Percentiles rank a stretch among this genome's conserved stretches.
Evolutionary conservation across 2,113 vertebrate genomes (phyloP).

Genomic region (Pedetes capensis): DNA sequence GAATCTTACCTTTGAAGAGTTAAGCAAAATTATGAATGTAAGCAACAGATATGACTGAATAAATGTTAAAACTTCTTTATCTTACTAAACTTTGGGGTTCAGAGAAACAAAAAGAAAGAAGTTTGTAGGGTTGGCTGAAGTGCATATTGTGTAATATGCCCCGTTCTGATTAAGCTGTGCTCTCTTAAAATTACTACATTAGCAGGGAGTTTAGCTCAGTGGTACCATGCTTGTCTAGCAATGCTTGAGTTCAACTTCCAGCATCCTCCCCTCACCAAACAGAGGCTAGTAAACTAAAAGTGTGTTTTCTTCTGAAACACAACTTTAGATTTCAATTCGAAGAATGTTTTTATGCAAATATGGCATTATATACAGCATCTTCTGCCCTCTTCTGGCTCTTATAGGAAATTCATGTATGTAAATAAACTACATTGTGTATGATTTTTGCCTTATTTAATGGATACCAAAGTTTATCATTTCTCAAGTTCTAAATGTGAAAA

Average conservation of each 20-base stretch:
- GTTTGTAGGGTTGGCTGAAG: not conserved
- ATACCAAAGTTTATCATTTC: not conserved
- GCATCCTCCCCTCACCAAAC: too few relatives aligned
- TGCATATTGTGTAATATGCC: not conserved
- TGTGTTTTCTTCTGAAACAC: conserved; percentile 16
- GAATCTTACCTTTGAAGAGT: not conserved
- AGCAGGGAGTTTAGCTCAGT: not conserved
- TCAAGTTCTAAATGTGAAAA: not conserved
- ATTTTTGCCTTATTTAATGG: not conserved
- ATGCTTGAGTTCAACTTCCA: not conserved
- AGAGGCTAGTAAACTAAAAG: not conserved
- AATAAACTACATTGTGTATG: not conserved
- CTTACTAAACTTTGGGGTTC: not conserved
- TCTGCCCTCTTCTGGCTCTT: conserved; percentile 82
- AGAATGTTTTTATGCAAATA: conserved; percentile 60
- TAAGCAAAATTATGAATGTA: not conserved
- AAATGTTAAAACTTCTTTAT: not conserved
- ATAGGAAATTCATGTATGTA: conserved; percentile 68
- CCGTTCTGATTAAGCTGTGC: not conserved
- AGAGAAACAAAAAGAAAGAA: not conserved
- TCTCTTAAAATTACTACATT: not conserved
- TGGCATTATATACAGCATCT: conserved; percentile 48
- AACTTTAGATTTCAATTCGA: conserved; percentile 2
- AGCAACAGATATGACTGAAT: not conserved
- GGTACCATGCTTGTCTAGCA: not conserved